Conservation (phyloP, 2,113 vertebrate species). For the Hemiscyllium ocellatum region DNA sequence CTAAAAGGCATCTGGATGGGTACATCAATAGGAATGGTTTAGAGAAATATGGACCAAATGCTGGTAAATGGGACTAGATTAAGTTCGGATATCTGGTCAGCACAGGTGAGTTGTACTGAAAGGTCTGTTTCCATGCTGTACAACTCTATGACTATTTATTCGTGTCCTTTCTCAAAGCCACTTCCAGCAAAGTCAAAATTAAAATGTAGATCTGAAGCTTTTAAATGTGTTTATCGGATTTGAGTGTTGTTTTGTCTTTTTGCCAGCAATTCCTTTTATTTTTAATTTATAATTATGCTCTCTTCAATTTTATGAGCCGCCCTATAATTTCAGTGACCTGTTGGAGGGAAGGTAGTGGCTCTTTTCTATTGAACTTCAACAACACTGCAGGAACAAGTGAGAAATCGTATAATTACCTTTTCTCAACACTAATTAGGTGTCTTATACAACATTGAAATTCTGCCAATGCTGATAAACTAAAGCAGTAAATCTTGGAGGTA, state of each 20-base stretch:
- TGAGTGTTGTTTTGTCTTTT: constrained; percentile 15
- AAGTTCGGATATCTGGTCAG: too few species aligned
- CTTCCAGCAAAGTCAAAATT: not conserved
- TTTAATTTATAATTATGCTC: not conserved
- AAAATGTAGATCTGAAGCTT: not conserved
- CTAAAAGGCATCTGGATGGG: too few species aligned
- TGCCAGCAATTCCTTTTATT: not conserved
- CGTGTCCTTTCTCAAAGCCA: not conserved
- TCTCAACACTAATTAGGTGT: not conserved
- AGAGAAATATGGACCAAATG: too few species aligned
- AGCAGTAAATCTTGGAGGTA: not conserved
- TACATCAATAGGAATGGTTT: too few species aligned
- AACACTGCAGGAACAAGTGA: not conserved
- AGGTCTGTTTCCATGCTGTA: too few species aligned
- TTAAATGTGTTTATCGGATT: not conserved
- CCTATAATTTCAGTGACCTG: constrained; percentile 7
- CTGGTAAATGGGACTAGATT: too few species aligned
- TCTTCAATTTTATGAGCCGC: not conserved
- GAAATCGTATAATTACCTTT: not conserved
- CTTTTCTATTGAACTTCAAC: not conserved
- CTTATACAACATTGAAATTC: not conserved
- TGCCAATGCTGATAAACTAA: not conserved
- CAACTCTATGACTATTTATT: not conserved
- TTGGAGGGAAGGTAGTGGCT: not conserved
- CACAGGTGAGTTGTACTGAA: too few species aligned